A percentile compares a stretch with the other conserved stretches of the same genome.
Evolutionary conservation across 2,113 vertebrate genomes (phyloP).

Genomic region (Atractosteus spatula): DNA sequence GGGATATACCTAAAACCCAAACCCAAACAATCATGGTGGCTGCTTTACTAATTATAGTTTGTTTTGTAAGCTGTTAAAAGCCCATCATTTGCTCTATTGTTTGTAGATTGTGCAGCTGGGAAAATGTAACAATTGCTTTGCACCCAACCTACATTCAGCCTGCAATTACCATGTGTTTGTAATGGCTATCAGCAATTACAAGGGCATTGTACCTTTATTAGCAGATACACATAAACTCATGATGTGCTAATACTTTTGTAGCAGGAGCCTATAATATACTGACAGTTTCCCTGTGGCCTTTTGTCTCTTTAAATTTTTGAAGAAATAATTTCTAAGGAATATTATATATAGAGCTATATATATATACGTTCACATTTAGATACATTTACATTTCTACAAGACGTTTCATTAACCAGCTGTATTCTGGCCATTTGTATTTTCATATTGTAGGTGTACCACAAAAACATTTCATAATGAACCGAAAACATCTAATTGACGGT

Average conservation of each 20-base stretch:
- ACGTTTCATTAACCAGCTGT: too few relatives aligned
- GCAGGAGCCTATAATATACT: slow-evolving; percentile 21
- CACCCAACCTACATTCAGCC: slow-evolving; percentile 26
- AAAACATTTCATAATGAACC: too few relatives aligned
- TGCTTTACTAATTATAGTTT: slow-evolving; percentile 30
- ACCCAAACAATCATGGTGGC: neutral
- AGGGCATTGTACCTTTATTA: slow-evolving; percentile 18
- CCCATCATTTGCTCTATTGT: slow-evolving; percentile 43
- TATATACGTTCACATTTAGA: too few relatives aligned
- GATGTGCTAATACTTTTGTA: slow-evolving; percentile 23
- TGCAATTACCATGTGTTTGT: slow-evolving; percentile 44
- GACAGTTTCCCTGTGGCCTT: too few relatives aligned
- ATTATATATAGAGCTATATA: too few relatives aligned
- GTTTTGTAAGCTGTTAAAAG: slow-evolving; percentile 41
- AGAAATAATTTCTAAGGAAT: too few relatives aligned
- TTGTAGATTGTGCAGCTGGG: slow-evolving; percentile 31
- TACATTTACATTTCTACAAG: too few relatives aligned
- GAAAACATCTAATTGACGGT: too few relatives aligned
- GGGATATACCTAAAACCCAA: neutral
- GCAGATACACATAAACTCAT: slow-evolving; percentile 21
- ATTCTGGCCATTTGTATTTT: too few relatives aligned
- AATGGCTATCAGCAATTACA: slow-evolving; percentile 24
- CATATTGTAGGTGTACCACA: too few relatives aligned
- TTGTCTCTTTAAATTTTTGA: too few relatives aligned
- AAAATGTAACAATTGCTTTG: slow-evolving; percentile 34